A percentile compares a stretch with the other conserved stretches of the same genome.
These are phyloP conservation scores for Lithophane ornitopus DNA, from an alignment of 2,888 invertebrate species.

Conservation along the genomic window DNA sequence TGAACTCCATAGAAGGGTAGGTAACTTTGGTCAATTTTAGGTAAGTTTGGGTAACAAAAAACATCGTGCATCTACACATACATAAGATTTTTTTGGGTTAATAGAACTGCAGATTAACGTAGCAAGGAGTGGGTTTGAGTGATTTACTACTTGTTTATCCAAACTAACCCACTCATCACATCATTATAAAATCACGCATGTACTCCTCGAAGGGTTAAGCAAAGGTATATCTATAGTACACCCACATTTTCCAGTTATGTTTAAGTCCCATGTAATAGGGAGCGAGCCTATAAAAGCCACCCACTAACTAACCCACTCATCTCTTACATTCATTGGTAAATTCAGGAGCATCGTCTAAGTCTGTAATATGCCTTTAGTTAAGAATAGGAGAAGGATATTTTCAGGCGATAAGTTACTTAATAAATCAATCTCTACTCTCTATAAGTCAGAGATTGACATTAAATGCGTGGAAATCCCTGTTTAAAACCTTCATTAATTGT, in stretches of 20 bases:
- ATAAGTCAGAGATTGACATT: not conserved
- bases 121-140: not conserved
- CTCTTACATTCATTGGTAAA: not conserved
- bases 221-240: no score
- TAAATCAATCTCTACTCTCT: not conserved
- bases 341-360: not conserved
- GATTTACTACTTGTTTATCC: not conserved
- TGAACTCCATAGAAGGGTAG: not conserved
- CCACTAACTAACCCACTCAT: not conserved
- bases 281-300: no score
- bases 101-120: constrained; percentile 22
- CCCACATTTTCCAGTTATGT: no score
- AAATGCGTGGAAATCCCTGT: no score
- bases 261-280: no score
- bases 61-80: no score
- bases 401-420: not conserved
- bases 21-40: not conserved
- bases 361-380: not conserved
- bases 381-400: not conserved
- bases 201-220: no score
- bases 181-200: no score
- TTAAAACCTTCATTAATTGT: not conserved
- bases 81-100: constrained; percentile 36
- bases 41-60: no score
- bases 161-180: no score